Evolutionary conservation across 2,113 vertebrate species (phyloP), one percentile per base, ranked within the genome.

Genomic region (Megaptera novaeangliae): DNA sequence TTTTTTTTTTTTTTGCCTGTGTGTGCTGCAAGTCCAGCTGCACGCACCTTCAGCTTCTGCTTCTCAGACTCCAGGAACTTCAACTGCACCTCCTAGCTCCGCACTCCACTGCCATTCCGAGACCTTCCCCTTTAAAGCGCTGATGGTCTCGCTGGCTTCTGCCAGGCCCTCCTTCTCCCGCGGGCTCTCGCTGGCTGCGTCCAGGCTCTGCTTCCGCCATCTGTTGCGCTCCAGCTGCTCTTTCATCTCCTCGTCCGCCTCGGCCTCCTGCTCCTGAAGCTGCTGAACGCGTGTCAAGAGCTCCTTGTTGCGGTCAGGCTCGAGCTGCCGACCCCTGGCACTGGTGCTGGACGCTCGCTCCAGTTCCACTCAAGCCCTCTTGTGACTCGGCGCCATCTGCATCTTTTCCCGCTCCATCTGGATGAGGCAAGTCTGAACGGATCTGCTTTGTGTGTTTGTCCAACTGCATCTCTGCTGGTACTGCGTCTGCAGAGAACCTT

Each of bases 351-450:
- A 99, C 13, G 97, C 99, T 87, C 98, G 99, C 98, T 99, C 99
- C 4, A 99, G 98, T 88, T 99, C 99, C 87, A 99, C 99, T 2
- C 99, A 99, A 74, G 99, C 99, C 71, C 99, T 98, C 96, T 99
- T 99, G 98, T 99, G 99, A 97, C 99, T 99, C 61, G 99, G 97
- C 92, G 99, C 99, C 99, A 99, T 99, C 98, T 99, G 99, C 97
- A 99, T 99, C 98, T 99, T 99, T 98, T 99, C 99, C 90, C 99
- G 97, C 90, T 99, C 99, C 98, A 99, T 95, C 96, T 99, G 99
- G 75, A 99, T 98, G 92, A 99, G 98, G 82, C 98, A 99, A 25
- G 99, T 99, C 93, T 99, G 99, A 99, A 34, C 98, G 98, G 96
- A 99, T 99, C 92, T 99, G 98, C 55, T 99, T 99, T 6, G 99